Base-by-base conservation (phyloP, 2,888 invertebrate genomes). In the Sinohyriopsis cumingii region DNA sequence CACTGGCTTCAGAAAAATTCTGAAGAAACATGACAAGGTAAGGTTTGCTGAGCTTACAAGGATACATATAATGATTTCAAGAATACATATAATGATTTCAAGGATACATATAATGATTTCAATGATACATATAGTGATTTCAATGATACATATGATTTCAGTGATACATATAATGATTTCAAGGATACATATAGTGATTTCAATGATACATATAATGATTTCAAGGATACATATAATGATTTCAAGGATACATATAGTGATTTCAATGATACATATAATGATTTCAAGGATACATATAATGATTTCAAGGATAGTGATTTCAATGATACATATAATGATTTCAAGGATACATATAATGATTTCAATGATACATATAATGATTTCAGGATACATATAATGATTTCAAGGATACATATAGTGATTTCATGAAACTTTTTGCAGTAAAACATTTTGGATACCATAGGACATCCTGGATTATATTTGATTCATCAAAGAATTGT, bases 1-100 rank as follows among this genome's bases (percentile, higher is more conserved):
- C 87, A 99, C 98, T 5, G 99, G 99, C 1, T 99, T 99, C 92
- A 93, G 99, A 76, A 99, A 99, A 91, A 99, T 99, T 88, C 93
- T 99, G 76, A 99, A 99, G 91, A 99, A 99, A 91, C 99, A 99
- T 90, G 99, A 99, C 91, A 99, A 99, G 94, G 96, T 96, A 72
- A 57, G 78, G 61, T 5, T 9, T 12, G 45, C 15, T 45, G 45
- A 45, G 15, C 45, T 45, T 0, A 28, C 20, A 33, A 1, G 33
- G 33, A 33, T 33, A 22, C n/a, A 68, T 19, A 55, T 28, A 9
- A 33, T 63, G 18, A 65, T 56, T 65, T 24, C 53, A 3, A 5
- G 28, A 60, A 18, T 33, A 22, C n/a, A 68, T 19, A 55, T 28
- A 9, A 33, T 63, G 18, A 65, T 56, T n/a, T n/a, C 20, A 33